A percentile compares a stretch with the other conserved stretches of the same genome.
phyloP scores from a whole-genome alignment of 2,888 invertebrate species.

The Caenorhabditis sinica region DNA sequence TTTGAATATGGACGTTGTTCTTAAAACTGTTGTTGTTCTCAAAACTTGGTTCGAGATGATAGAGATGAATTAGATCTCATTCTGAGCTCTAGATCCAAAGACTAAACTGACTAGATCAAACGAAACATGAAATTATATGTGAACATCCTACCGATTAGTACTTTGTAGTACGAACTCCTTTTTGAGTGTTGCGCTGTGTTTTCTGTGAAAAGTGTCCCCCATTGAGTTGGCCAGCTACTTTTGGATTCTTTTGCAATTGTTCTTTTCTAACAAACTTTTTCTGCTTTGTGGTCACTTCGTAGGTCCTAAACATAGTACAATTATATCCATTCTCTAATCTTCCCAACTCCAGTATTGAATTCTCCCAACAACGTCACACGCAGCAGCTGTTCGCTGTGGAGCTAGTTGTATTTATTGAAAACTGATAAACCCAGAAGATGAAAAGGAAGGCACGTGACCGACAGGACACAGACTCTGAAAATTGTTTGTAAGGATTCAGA shows the following conservation, averaged over 20 bases:
- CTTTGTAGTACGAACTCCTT: no score
- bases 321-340: neutral
- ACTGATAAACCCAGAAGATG: neutral
- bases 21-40: neutral
- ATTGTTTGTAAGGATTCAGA: conserved; percentile 1
- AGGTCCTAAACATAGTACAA: neutral
- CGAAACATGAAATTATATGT: no score
- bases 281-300: no score
- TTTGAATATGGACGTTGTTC: neutral
- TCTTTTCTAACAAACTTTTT: no score
- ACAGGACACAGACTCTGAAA: neutral
- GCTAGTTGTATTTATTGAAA: neutral
- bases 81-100: no score
- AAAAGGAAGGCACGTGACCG: neutral
- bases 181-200: no score
- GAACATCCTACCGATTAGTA: no score
- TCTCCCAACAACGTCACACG: neutral
- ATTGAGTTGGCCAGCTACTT: no score
- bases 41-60: no score
- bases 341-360: neutral
- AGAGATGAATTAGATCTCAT: neutral
- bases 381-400: neutral
- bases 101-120: no score
- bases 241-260: no score
- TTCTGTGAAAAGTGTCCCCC: no score